Conservation (phyloP, 92 coral and sea anemone species). For the Zoanthus gigantus region DNA sequence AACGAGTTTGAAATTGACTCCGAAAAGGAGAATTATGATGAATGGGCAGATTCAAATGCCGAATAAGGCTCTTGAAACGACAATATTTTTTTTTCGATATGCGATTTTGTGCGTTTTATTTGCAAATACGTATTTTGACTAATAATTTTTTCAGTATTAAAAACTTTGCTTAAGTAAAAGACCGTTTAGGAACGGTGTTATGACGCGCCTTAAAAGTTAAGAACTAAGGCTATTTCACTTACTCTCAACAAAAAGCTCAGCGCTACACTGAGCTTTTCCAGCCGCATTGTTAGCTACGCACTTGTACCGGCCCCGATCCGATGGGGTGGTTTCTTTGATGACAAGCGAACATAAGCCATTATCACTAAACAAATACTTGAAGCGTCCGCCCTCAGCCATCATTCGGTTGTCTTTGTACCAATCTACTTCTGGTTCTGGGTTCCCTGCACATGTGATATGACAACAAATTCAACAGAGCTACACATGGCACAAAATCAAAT, state of each 20-base stretch:
- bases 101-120: too few relatives aligned
- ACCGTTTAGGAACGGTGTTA: too few relatives aligned
- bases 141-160: too few relatives aligned
- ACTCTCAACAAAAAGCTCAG: constrained; percentile 96
- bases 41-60: too few relatives aligned
- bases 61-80: too few relatives aligned
- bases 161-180: too few relatives aligned
- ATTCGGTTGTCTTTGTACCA: constrained; percentile 98
- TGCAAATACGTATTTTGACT: too few relatives aligned
- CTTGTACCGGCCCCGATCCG: constrained; percentile 97
- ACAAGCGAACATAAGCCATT: constrained; percentile 89
- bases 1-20: too few relatives aligned
- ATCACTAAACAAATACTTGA: constrained; percentile 81
- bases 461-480: background rate
- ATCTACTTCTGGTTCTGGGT: constrained; percentile 96
- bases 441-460: constrained; percentile 57
- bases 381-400: constrained; percentile 89
- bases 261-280: constrained; percentile 96
- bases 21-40: too few relatives aligned
- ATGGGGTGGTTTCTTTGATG: constrained; percentile 79
- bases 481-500: background rate
- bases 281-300: constrained; percentile 97
- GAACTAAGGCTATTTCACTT: constrained; percentile 23
- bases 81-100: too few relatives aligned
- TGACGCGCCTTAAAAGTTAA: background rate